A percentile compares a stretch with the other conserved stretches of the same genome.
These are phyloP conservation scores for Rhea americana DNA, from an alignment of 2,113 vertebrate species.

Conservation along the genomic window DNA sequence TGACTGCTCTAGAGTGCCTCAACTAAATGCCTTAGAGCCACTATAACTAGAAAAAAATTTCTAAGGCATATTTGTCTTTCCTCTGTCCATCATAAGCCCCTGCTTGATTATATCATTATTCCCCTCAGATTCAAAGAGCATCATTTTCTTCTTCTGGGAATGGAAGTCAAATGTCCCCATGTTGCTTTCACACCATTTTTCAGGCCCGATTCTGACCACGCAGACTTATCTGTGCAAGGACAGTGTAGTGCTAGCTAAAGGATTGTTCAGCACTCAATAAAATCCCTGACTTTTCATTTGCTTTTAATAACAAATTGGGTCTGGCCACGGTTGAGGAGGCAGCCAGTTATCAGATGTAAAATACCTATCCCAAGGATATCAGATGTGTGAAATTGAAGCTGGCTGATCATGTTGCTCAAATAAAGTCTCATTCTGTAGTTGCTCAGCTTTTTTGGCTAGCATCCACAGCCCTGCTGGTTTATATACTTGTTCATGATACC, in stretches of 20 bases:
- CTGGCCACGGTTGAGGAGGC: background rate
- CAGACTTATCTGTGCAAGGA: background rate
- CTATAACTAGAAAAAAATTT: background rate
- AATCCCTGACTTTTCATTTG: background rate
- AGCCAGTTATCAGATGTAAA: constrained; percentile 5
- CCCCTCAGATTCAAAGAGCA: background rate
- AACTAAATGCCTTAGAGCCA: background rate
- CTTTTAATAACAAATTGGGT: background rate
- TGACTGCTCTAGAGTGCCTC: background rate
- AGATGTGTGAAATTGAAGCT: background rate
- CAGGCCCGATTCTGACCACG: background rate
- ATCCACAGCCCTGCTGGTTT: background rate
- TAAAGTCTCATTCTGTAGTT: background rate
- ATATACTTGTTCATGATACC: background rate
- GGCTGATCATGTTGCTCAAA: background rate
- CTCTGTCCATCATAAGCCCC: background rate
- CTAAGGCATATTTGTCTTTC: background rate
- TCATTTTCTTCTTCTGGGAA: background rate
- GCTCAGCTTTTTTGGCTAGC: background rate
- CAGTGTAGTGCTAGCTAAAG: background rate
- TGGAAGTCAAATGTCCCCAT: background rate
- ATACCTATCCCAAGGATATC: background rate
- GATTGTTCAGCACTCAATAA: background rate
- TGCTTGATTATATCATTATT: background rate
- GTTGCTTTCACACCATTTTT: background rate